Conservation (phyloP, 2,888 invertebrate species). For the Hemithea aestivaria region DNA sequence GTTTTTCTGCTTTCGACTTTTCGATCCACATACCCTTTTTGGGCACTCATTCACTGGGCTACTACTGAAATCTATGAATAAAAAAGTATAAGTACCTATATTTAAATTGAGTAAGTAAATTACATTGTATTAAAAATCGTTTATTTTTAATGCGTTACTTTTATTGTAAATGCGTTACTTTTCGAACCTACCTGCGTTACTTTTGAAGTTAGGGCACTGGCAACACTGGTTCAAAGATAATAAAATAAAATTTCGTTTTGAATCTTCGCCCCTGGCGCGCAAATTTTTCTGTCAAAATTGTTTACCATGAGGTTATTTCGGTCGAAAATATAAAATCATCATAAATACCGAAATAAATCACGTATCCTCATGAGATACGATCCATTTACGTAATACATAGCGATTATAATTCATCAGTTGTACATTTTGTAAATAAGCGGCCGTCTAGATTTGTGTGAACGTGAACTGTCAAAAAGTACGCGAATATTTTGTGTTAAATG, state of each 20-base stretch:
- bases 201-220: too few species aligned
- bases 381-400: constrained; percentile 6
- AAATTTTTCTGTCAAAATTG: constrained; percentile 67
- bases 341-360: constrained; percentile 5
- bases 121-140: too few species aligned
- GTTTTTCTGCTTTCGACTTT: too few species aligned
- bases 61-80: too few species aligned
- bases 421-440: constrained; percentile 32
- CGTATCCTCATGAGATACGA: constrained; percentile 9
- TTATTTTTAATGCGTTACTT: too few species aligned
- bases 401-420: constrained; percentile 13
- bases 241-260: background rate
- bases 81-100: too few species aligned
- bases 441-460: constrained; percentile 58
- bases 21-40: too few species aligned
- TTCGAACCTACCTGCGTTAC: too few species aligned
- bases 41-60: too few species aligned
- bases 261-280: constrained; percentile 52
- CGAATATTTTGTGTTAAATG: constrained; percentile 59
- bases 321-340: constrained; percentile 20
- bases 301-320: constrained; percentile 65
- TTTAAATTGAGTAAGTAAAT: too few species aligned
- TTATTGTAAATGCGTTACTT: too few species aligned
- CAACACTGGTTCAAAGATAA: too few species aligned
- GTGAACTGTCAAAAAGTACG: constrained; percentile 66